Base-by-base conservation (phyloP, 2,113 vertebrate genomes). In the Mohoua ochrocephala region DNA sequence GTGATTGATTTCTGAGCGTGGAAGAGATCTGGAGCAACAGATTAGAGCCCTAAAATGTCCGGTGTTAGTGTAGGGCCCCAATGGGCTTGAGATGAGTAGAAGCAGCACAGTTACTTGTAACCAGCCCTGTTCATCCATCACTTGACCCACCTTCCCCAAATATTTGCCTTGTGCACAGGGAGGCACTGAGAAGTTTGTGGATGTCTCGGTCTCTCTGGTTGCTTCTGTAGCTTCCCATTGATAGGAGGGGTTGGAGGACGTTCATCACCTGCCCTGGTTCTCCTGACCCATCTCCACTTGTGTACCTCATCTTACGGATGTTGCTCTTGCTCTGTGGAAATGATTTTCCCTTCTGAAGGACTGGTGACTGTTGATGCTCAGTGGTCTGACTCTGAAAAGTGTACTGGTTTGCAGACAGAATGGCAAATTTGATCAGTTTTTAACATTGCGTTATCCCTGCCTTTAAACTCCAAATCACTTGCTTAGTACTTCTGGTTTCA, bases 1-100 rank as follows among this genome's bases (percentile, higher is more conserved):
- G 59, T 80, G 96, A 69, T 91, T 94, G 94, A 89, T 89, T 97
- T 88, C 65, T 82, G 84, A 88, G 84, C 3, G 0, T 71, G 31
- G 87, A 75, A 78, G 95, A 77, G 84, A 60, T 69, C 37, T 74
- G 61, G 47, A 73, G 64, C 53, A 87, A 56, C 41, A 90, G 64
- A 94, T 88, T 15, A 27, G 69, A 82, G 76, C 76, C 42, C 31
- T 50, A 26, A 83, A 69, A 80, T 27, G 37, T 44, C 70, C 87
- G 28, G 7, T n/a, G 63, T 84, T 64, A 30, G 11, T 0, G 2
- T 1, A 63, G 56, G 30, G 54, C n/a, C 33, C 22, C 1, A 6
- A 1, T 47, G 78, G 26, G 26, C 24, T 87, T 30, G 53, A 67
- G 59, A 41, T 6, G 10, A 63, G 18, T 22, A 37, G 33, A 63